Percentiles rank a stretch among this genome's conserved stretches.
phyloP scores from a whole-genome alignment of 2,113 vertebrate species.

The Apistogramma diplotaenia region DNA sequence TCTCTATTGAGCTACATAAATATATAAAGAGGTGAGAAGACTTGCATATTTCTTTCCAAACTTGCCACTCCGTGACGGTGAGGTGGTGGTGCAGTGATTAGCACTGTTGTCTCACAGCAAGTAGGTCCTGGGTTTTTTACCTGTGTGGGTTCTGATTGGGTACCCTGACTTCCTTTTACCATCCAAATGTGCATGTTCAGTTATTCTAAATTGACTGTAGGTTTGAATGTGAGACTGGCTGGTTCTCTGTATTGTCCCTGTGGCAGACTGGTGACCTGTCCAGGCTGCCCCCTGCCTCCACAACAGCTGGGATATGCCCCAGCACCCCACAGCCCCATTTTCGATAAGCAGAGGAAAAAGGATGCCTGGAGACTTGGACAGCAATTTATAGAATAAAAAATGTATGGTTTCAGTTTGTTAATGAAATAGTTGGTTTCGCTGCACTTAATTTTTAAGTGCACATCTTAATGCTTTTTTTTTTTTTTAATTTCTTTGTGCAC shows the following conservation, averaged over 20 bases:
- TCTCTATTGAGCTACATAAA: neutral
- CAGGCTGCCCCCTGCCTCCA: neutral
- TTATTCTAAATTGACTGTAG: neutral
- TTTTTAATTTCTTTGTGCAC: neutral
- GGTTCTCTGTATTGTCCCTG: neutral
- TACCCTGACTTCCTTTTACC: neutral
- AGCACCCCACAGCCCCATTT: neutral
- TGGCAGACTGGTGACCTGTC: neutral
- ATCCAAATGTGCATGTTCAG: neutral
- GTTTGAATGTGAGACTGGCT: neutral
- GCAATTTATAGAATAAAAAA: neutral
- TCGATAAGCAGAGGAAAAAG: neutral
- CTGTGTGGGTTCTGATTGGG: neutral
- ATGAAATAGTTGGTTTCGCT: neutral
- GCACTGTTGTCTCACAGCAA: neutral
- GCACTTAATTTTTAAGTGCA: neutral
- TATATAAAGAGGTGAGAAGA: neutral
- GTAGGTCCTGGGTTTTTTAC: neutral
- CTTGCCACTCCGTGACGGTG: too few species aligned
- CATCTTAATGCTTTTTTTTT: neutral
- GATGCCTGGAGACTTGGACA: neutral
- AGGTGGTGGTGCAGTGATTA: neutral
- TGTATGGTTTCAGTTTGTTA: neutral
- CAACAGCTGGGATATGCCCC: neutral
- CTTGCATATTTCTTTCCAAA: neutral